Evolutionary conservation across 2,113 vertebrate genomes (phyloP).

Genomic region (Pteronura brasiliensis): DNA sequence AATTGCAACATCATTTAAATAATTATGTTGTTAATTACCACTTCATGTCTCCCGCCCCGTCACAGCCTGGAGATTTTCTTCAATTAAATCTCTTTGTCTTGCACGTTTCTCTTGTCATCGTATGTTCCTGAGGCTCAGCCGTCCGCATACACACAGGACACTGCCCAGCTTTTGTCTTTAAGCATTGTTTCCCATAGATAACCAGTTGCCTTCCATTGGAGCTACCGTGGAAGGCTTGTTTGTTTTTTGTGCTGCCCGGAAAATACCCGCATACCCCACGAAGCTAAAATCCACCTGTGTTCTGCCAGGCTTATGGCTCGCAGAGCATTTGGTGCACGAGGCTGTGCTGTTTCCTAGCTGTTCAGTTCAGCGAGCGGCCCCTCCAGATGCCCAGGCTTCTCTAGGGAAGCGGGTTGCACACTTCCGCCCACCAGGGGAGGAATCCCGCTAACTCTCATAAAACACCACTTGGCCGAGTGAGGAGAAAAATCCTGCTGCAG

Average conservation of each 20-base stretch:
- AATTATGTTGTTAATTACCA: slow-evolving; percentile 70
- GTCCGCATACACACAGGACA: slow-evolving; percentile 63
- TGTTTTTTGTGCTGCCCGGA: not conserved
- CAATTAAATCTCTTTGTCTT: slow-evolving; percentile 75
- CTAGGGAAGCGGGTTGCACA: not conserved
- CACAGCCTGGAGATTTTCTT: slow-evolving; percentile 69
- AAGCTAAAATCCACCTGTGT: not conserved
- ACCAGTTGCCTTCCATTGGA: slow-evolving; percentile 41
- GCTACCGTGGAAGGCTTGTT: not conserved
- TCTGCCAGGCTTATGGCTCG: not conserved
- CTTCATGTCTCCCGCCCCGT: slow-evolving; percentile 46
- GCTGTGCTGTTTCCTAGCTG: not conserved
- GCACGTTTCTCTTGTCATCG: slow-evolving; percentile 66
- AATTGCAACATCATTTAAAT: slow-evolving; percentile 62
- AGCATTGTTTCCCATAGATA: slow-evolving; percentile 54
- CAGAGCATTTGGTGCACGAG: fast-evolving
- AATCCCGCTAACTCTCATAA: not conserved
- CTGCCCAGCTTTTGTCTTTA: slow-evolving; percentile 65
- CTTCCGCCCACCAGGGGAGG: not conserved
- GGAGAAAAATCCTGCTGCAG: not conserved
- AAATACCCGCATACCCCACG: not conserved
- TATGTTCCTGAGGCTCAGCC: slow-evolving; percentile 51
- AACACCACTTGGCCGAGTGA: not conserved
- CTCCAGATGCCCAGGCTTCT: not conserved
- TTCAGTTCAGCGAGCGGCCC: not conserved